A percentile compares a stretch with the other conserved stretches of the same genome.
Conservation (phyloP, 2,888 invertebrate genomes). For the Eilema griseolum region DNA sequence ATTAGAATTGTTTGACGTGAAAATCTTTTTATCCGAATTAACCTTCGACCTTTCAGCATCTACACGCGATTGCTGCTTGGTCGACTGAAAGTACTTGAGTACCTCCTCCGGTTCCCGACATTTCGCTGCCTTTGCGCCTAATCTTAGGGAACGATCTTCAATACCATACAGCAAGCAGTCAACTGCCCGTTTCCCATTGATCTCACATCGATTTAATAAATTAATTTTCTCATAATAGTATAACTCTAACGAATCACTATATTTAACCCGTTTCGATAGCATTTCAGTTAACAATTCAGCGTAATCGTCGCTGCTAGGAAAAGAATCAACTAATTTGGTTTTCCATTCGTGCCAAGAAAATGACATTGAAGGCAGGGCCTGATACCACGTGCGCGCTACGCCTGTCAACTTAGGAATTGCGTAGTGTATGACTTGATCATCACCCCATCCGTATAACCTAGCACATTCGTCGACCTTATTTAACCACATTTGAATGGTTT, state of each 20-base stretch:
- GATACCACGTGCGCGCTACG: conserved; percentile 23
- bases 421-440: conserved; percentile 22
- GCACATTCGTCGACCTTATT: neutral
- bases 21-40: neutral
- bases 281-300: conserved; percentile 23
- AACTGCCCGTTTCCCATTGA: conserved; percentile 18
- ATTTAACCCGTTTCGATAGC: conserved; percentile 25
- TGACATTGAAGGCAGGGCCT: conserved; percentile 24
- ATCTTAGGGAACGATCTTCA: too few species aligned
- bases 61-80: too few species aligned
- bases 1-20: neutral
- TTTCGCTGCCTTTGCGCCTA: too few species aligned
- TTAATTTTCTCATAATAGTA: conserved; percentile 38
- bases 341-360: conserved; percentile 36
- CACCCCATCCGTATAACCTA: conserved; percentile 22
- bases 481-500: conserved; percentile 15
- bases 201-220: conserved; percentile 33
- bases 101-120: neutral
- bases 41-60: too few species aligned
- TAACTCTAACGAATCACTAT: conserved; percentile 30
- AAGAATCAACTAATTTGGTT: conserved; percentile 10
- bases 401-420: conserved; percentile 18
- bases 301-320: too few species aligned
- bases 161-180: neutral
- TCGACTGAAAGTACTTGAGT: neutral